Conservation (phyloP, 2,797 vertebrate genomes). For the Cyprinella venusta region DNA sequence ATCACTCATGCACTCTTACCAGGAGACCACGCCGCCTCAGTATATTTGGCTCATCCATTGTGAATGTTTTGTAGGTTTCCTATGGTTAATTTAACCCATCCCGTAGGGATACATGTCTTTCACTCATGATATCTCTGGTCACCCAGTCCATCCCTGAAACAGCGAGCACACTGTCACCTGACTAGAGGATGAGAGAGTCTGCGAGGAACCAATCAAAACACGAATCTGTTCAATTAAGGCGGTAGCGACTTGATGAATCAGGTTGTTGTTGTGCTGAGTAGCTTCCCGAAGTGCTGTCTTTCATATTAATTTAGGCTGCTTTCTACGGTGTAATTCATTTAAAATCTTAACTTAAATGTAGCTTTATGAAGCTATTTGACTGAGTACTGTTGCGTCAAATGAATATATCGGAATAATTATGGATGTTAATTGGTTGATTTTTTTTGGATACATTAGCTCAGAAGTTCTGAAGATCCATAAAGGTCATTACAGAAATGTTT, state of each 20-base stretch:
- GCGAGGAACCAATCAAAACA: slow-evolving; percentile 34
- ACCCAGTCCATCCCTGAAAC: slow-evolving; percentile 22
- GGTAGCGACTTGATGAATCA: neutral
- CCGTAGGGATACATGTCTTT: neutral
- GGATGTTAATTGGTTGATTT: neutral
- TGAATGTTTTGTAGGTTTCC: slow-evolving; percentile 19
- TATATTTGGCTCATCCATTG: slow-evolving; percentile 80
- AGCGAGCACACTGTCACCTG: slow-evolving; percentile 16
- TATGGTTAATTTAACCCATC: slow-evolving; percentile 63
- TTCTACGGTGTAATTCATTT: neutral
- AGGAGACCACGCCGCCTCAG: slow-evolving; percentile 79
- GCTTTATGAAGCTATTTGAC: neutral
- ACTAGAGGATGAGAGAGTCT: slow-evolving; percentile 26
- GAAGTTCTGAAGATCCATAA: neutral
- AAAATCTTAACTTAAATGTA: neutral
- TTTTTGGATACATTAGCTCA: neutral
- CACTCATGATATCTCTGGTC: slow-evolving; percentile 3
- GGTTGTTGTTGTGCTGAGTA: neutral
- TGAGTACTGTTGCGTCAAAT: neutral
- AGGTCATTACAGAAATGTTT: neutral
- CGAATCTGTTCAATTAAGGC: neutral
- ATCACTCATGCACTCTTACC: slow-evolving; percentile 63
- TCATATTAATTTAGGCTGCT: neutral
- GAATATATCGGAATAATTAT: neutral
- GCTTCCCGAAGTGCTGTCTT: neutral